A percentile compares a stretch with the other conserved stretches of the same genome.
phyloP scores from a whole-genome alignment of 2,797 vertebrate species.

The Zenarchopterus dispar region DNA sequence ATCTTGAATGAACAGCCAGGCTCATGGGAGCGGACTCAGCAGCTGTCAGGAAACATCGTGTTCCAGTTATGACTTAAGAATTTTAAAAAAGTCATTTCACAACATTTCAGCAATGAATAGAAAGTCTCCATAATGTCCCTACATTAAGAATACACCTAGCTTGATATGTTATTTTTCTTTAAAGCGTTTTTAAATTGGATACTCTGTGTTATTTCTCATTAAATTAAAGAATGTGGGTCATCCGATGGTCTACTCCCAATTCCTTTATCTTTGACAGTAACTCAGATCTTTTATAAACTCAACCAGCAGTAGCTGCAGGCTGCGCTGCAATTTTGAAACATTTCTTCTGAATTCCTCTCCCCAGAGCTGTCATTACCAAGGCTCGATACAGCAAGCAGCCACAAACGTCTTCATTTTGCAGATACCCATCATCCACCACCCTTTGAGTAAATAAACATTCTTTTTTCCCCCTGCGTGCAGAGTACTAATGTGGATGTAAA shows the following conservation, averaged over 20 bases:
- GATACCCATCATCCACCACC: slow-evolving; percentile 76
- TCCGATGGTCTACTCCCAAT: not conserved
- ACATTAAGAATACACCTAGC: too few species aligned
- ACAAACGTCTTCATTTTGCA: slow-evolving; percentile 62
- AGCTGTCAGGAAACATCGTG: too few species aligned
- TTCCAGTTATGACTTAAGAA: too few species aligned
- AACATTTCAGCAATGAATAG: too few species aligned
- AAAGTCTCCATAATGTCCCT: too few species aligned
- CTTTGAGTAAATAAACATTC: slow-evolving; percentile 73
- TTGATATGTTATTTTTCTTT: too few species aligned
- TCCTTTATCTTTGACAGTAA: slow-evolving; percentile 14
- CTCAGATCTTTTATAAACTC: slow-evolving; percentile 36
- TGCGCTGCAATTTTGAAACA: slow-evolving; percentile 31
- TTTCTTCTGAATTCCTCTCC: slow-evolving; percentile 42
- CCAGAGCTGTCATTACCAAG: slow-evolving; percentile 66
- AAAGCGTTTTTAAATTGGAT: too few species aligned
- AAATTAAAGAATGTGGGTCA: slow-evolving; percentile 11
- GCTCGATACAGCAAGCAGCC: slow-evolving; percentile 60
- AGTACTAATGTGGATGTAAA: not conserved
- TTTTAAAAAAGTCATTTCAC: too few species aligned
- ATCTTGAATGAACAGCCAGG: too few species aligned
- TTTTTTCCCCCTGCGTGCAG: slow-evolving; percentile 10
- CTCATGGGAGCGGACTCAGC: too few species aligned
- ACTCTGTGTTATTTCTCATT: too few species aligned
- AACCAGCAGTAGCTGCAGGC: slow-evolving; percentile 46